Evolutionary conservation across 2,888 invertebrate genomes (phyloP), one percentile per base, ranked within the genome.

Genomic region (Leptopilina myrica): DNA sequence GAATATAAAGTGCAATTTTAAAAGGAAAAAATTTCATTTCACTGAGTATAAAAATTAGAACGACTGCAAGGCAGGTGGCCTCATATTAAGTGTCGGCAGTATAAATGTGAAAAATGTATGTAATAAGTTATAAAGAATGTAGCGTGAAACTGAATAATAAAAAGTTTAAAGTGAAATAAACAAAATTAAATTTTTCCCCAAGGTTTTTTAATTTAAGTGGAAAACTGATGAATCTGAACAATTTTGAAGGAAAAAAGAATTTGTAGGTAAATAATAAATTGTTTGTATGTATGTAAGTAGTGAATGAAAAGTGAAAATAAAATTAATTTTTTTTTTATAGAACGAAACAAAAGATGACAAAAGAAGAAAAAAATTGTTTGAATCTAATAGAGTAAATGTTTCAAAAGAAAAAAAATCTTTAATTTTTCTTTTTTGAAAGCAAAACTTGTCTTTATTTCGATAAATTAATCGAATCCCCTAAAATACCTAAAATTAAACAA

Each of bases 31-130:
- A 62, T 62, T 62, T 20, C 62, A 62, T 62, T 62, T 62, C 62
- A 15, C 15, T 7, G 20, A 9, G 20, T 9, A 62, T 62, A 62
- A 62, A 62, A 62, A 62, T 62, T 62, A 62, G 62, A 62, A 62
- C 62, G 62, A 62, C n/a, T 62, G 2, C 15, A 62, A 62, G 20
- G 62, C 62, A 15, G 62, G 49, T 49, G 49, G 49, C 49, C 49
- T 49, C 49, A 12, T 62, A 59, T 59, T 59, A 59, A 59, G 62
- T 15, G 62, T 62, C 62, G 62, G 62, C 62, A 62, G n/a, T 62
- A 62, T 15, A 62, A 62, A 62, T 15, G 62, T 62, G 20, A 62
- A 62, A 62, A 62, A 62, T 15, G 15, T 62, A 62, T 62, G 62
- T 20, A 7, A 62, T n/a, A 15, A 15, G 15, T 62, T 62, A 20